These are phyloP conservation scores for Oenanthe melanoleuca DNA, from an alignment of 2,113 vertebrate species.

Conservation along the genomic window DNA sequence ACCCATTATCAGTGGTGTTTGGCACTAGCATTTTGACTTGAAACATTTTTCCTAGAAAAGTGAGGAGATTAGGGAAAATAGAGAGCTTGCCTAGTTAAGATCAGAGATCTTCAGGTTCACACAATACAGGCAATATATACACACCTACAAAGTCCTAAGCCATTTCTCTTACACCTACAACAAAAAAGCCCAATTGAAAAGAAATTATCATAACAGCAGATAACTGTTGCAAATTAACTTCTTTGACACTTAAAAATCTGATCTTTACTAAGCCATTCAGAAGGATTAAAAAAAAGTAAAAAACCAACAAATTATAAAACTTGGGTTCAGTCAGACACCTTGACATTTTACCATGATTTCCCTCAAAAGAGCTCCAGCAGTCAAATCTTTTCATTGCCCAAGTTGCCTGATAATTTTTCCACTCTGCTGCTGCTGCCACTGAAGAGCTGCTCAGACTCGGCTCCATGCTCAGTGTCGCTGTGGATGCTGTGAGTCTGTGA, in stretches of 20 bases:
- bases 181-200: constrained; percentile 5
- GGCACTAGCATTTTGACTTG: neutral
- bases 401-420: constrained; percentile 58
- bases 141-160: neutral
- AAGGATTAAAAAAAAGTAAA: neutral
- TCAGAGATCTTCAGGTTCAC: neutral
- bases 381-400: constrained; percentile 62
- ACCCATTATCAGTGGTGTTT: neutral
- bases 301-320: constrained; percentile 29
- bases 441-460: constrained; percentile 62
- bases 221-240: neutral
- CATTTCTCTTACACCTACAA: neutral
- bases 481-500: constrained; percentile 66
- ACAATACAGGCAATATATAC: neutral
- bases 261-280: constrained; percentile 42
- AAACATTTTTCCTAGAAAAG: neutral
- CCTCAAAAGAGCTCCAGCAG: constrained; percentile 72
- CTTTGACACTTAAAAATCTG: constrained; percentile 1
- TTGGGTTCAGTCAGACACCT: constrained; percentile 67
- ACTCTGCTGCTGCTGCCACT: constrained; percentile 59
- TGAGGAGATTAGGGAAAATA: neutral
- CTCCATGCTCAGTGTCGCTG: constrained; percentile 55
- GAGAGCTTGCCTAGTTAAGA: constrained; percentile 24
- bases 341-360: constrained; percentile 64
- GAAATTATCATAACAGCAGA: neutral